A percentile compares a stretch with the other conserved stretches of the same genome.
These are phyloP conservation scores for Colossoma macropomum DNA, from an alignment of 2,113 vertebrate species.

Conservation along the genomic window DNA sequence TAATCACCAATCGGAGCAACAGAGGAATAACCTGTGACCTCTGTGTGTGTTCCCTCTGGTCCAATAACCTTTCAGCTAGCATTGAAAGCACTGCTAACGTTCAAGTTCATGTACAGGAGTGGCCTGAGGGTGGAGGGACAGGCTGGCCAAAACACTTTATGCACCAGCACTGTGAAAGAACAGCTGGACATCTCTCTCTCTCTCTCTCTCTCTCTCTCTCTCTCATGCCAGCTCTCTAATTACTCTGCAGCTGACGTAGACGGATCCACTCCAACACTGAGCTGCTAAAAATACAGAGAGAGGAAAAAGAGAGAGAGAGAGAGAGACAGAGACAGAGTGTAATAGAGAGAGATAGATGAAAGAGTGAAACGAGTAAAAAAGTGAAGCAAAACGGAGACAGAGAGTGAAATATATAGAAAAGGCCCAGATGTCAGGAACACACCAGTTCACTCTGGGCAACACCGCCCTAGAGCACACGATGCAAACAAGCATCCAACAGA, in stretches of 20 bases:
- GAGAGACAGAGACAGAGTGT: background rate
- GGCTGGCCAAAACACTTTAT: background rate
- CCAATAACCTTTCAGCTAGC: background rate
- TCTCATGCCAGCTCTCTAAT: slow-evolving; percentile 32
- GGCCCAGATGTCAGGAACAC: too few species aligned
- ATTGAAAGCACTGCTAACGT: background rate
- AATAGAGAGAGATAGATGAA: too few species aligned
- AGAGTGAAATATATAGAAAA: background rate
- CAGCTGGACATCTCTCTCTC: slow-evolving; percentile 21
- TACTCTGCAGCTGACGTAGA: slow-evolving; percentile 33
- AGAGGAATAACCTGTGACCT: slow-evolving; percentile 30
- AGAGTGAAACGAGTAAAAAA: background rate
- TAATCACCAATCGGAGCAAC: slow-evolving; percentile 28
- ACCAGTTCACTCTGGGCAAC: too few species aligned
- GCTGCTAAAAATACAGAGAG: slow-evolving; percentile 54
- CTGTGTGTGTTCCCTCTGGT: slow-evolving; percentile 2
- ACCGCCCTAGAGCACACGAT: too few species aligned
- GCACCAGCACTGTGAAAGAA: background rate
- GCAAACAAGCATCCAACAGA: too few species aligned
- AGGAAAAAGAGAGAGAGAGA: background rate
- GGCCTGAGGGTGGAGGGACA: slow-evolving; percentile 17
- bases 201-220: slow-evolving; percentile 14
- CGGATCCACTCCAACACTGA: slow-evolving; percentile 44
- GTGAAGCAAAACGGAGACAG: background rate
- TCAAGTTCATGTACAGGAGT: background rate